Base-by-base conservation (phyloP, 2,797 vertebrate genomes). In the Rhyacichthys aspro region DNA sequence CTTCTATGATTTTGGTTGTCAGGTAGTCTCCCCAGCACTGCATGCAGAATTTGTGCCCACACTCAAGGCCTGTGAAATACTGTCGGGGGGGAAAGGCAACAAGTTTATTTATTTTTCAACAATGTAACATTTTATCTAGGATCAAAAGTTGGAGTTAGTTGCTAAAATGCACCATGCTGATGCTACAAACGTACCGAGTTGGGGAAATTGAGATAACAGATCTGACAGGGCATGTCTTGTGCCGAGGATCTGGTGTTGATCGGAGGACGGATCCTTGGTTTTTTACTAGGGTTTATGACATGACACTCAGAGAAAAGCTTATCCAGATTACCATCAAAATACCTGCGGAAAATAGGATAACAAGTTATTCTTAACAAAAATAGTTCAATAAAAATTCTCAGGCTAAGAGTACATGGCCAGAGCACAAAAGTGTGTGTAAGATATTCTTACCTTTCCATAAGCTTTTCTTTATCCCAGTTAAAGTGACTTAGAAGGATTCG, bases 31-130 rank as follows among this genome's bases (percentile, higher is more conserved):
- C 96, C 98, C 98, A 99, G 90, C 98, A 99, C 92, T 99, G 98
- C 97, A 99, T 98, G 92, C 98, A 99, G 92, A 99, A 99, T 88
- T 98, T 99, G 93, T 99, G 98, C 92, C 98, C 97, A 92, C 98
- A 99, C 89, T 99, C 98, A 82, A 99, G 90, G 88, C 98, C 98
- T 63, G 98, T 99, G 85, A 99, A 99, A 86, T 96, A 99, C 97
- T 99, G 91, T 12, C n/a, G n/a, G 87, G 1, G 76, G 55, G 89
- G 73, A 83, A 70, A 28, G 23, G 14, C 5, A 63, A n/a, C 42
- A 16, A 1, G 5, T 44, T 43, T 11, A 38, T 11, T 14, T 38
- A 38, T 38, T 11, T 38, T 38, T 38, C 11, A 10, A 3, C 2
- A 38, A 11, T 12, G 11, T 11, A 38, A 11, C 5, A 38, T 38